phyloP scores from a whole-genome alignment of 2,888 invertebrate genomes.

The Myopa tessellatipennis region DNA sequence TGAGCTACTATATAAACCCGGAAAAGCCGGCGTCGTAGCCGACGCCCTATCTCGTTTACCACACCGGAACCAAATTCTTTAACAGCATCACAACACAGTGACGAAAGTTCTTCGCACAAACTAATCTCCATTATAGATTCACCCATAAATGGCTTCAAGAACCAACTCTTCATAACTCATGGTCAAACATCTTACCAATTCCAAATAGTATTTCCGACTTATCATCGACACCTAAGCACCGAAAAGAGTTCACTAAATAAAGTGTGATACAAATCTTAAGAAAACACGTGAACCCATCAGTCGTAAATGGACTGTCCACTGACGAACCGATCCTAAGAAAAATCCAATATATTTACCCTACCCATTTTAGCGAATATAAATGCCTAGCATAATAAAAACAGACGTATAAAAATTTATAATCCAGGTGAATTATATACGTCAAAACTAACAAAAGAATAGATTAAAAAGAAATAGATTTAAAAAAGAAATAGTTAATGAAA shows the following conservation, averaged over 20 bases:
- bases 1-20: neutral
- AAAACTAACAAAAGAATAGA: neutral
- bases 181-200: neutral
- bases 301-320: neutral
- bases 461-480: no score
- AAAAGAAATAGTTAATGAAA: neutral
- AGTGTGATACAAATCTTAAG: neutral
- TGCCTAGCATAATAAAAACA: neutral
- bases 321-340: neutral
- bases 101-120: neutral
- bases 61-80: no score
- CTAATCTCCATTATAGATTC: neutral
- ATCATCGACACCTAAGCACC: neutral
- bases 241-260: neutral
- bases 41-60: slow-evolving; percentile 1
- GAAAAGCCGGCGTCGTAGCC: neutral
- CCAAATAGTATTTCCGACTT: neutral
- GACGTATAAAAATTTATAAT: neutral
- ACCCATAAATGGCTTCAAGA: neutral
- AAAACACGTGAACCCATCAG: neutral
- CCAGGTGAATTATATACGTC: neutral
- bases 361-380: neutral
- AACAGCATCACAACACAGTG: no score
- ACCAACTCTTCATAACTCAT: neutral
- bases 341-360: neutral